Conservation (phyloP, 2,888 invertebrate species). For the Ophraella communa region DNA sequence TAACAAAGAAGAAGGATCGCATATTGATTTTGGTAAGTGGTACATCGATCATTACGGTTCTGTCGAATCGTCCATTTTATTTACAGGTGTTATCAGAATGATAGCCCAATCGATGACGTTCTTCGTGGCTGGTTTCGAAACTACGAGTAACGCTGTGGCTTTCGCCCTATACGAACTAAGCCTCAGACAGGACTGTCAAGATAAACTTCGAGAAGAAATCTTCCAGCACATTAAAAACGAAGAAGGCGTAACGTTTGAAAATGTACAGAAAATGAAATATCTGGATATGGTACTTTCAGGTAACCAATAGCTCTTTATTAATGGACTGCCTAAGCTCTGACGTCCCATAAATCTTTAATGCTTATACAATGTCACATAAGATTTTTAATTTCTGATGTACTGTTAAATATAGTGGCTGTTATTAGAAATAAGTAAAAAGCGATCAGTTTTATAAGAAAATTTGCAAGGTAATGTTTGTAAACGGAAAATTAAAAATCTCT, state of each 20-base stretch:
- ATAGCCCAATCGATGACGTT: slow-evolving; percentile 61
- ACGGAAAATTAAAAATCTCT: no score
- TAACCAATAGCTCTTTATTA: slow-evolving; percentile 41
- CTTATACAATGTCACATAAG: no score
- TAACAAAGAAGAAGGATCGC: slow-evolving; percentile 41
- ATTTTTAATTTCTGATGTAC: no score
- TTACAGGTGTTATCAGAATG: slow-evolving; percentile 53
- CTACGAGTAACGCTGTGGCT: slow-evolving; percentile 60
- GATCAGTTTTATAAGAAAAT: no score
- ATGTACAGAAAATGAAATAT: slow-evolving; percentile 61
- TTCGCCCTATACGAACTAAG: slow-evolving; percentile 61
- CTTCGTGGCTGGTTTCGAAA: slow-evolving; percentile 64
- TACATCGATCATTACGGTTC: no score
- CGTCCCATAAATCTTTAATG: no score
- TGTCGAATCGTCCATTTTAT: no score
- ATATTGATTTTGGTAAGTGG: slow-evolving; percentile 39
- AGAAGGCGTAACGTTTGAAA: slow-evolving; percentile 59
- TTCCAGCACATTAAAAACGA: slow-evolving; percentile 48
- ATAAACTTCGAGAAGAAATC: slow-evolving; percentile 60
- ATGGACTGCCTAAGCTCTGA: no score
- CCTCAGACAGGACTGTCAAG: slow-evolving; percentile 58
- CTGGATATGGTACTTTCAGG: slow-evolving; percentile 62
- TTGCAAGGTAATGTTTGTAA: no score
- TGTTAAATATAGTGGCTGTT: no score
- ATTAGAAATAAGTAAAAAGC: no score